phyloP scores from a whole-genome alignment of 2,797 vertebrate species.

The Mustela erminea region DNA sequence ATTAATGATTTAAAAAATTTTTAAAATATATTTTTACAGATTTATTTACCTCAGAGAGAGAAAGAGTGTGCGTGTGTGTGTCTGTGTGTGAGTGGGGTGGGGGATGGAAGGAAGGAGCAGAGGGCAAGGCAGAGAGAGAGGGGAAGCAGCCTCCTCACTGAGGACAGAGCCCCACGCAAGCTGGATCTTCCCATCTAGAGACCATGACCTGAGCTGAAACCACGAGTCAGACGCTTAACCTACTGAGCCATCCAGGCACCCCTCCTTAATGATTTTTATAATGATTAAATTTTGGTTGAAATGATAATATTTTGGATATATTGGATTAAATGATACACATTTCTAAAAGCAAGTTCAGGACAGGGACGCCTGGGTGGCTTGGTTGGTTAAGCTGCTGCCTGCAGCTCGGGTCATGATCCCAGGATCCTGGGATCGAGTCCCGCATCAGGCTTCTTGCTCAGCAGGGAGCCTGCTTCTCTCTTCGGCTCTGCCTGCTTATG shows the following conservation, averaged over 20 bases:
- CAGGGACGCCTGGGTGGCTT: too few relatives aligned
- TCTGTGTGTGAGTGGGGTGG: not conserved
- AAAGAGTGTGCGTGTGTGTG: too few relatives aligned
- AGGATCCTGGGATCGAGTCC: too few relatives aligned
- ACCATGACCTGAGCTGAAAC: not conserved
- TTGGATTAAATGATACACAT: slow-evolving; percentile 18
- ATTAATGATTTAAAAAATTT: not conserved
- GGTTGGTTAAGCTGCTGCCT: too few relatives aligned
- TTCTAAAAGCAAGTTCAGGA: not conserved
- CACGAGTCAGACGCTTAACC: not conserved
- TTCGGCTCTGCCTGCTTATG: too few relatives aligned
- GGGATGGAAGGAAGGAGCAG: not conserved
- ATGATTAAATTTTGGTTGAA: not conserved
- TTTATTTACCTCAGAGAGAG: not conserved
- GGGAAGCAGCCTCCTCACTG: not conserved
- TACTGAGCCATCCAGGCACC: not conserved
- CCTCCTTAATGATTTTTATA: slow-evolving; percentile 22
- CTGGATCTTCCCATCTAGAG: not conserved
- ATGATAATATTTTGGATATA: slow-evolving; percentile 54
- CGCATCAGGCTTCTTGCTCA: too few relatives aligned
- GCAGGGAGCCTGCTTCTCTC: too few relatives aligned
- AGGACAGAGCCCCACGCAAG: fast-evolving
- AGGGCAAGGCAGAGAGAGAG: fast-evolving
- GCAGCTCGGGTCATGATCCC: too few relatives aligned
- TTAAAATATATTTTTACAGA: not conserved